These are phyloP conservation scores for Brachionus plicatilis DNA, from an alignment of 1,140 invertebrate genomes.

Conservation along the genomic window DNA sequence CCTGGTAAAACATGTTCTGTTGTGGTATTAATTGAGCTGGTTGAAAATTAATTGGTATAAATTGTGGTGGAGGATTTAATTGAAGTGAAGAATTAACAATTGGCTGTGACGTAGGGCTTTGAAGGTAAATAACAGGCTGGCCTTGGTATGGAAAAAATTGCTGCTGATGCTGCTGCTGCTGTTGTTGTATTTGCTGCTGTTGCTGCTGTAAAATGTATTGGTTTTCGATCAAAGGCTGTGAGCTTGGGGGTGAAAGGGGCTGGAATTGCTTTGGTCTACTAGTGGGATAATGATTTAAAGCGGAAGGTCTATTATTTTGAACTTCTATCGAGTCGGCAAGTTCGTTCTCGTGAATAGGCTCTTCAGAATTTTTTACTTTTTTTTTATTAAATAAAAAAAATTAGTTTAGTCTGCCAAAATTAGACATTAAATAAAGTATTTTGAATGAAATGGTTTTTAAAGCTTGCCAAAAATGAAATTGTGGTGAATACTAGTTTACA, in stretches of 20 bases:
- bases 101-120: not conserved
- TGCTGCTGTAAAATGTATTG: slow-evolving; percentile 17
- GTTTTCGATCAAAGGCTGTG: slow-evolving; percentile 7
- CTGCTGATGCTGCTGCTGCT: not conserved
- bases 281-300: not conserved
- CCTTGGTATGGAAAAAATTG: slow-evolving; percentile 10
- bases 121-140: not conserved
- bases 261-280: not conserved
- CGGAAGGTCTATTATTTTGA: not conserved
- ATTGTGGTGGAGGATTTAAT: not conserved
- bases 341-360: not conserved
- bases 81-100: slow-evolving; percentile 28
- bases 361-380: not conserved
- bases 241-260: not conserved
- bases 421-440: not conserved
- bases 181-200: not conserved
- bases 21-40: not conserved
- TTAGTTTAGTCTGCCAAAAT: not conserved
- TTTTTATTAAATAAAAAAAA: not conserved
- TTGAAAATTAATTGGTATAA: not conserved
- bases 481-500: not conserved
- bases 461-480: not conserved
- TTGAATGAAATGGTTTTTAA: not conserved
- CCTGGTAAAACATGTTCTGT: slow-evolving; percentile 38
- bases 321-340: not conserved